These are phyloP conservation scores for Pygoscelis adeliae DNA, from an alignment of 2,113 vertebrate genomes.

Conservation along the genomic window DNA sequence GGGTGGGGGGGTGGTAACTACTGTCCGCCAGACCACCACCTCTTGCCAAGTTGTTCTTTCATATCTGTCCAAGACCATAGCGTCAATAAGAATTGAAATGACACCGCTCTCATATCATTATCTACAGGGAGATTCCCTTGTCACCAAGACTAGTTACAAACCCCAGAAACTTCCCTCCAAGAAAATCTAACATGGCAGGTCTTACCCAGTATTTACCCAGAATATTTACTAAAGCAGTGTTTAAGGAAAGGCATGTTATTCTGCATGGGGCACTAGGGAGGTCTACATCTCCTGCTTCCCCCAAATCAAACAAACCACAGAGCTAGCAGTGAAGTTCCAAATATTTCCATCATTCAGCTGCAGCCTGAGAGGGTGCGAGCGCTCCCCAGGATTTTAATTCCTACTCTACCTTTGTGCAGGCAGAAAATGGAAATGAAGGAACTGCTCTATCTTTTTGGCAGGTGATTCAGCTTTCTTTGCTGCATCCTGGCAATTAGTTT, in stretches of 20 bases:
- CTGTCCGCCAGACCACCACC: neutral
- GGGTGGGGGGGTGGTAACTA: neutral
- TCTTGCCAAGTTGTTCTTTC: neutral
- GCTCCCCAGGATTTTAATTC: neutral
- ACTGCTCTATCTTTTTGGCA: neutral
- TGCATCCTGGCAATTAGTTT: neutral
- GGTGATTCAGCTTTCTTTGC: neutral
- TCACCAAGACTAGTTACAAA: neutral
- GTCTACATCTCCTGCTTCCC: neutral
- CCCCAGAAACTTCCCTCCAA: neutral
- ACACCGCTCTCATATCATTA: neutral
- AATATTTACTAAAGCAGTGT: neutral
- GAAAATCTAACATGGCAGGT: neutral
- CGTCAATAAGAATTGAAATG: neutral
- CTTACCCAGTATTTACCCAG: neutral
- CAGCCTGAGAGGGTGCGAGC: neutral
- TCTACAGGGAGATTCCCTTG: neutral
- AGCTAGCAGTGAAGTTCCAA: neutral
- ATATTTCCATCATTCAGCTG: neutral
- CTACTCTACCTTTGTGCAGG: neutral
- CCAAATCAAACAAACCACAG: neutral
- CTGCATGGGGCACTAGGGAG: neutral
- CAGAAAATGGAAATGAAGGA: neutral
- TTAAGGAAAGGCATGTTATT: neutral
- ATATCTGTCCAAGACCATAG: neutral